Conservation (phyloP, 1,140 invertebrate species). For the Heterodera schachtii region DNA sequence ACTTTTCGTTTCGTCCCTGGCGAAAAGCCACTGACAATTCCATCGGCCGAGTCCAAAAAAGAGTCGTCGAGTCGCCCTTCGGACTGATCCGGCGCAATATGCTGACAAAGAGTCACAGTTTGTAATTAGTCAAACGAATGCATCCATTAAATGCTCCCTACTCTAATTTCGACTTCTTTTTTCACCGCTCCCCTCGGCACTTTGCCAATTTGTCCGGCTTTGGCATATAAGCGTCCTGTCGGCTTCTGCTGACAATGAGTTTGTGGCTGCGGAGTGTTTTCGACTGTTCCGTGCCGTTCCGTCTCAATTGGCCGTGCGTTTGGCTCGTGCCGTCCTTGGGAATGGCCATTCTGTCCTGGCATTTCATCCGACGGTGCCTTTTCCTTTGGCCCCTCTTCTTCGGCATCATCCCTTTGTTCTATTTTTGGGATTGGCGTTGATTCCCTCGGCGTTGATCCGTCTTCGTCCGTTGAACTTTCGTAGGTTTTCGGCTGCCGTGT, state of each 20-base stretch:
- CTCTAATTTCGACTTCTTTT: neutral
- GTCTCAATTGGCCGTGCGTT: neutral
- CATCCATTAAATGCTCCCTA: neutral
- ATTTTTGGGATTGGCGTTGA: neutral
- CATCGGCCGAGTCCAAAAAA: neutral
- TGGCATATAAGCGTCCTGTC: neutral
- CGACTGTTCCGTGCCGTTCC: neutral
- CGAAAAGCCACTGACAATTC: neutral
- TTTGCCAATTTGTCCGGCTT: slow-evolving; percentile 3
- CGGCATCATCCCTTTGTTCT: neutral
- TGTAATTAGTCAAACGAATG: too few species aligned
- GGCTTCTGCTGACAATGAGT: neutral
- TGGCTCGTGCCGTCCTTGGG: neutral
- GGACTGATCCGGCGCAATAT: neutral
- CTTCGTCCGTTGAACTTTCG: neutral
- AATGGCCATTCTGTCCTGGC: neutral
- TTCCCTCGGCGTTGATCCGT: neutral
- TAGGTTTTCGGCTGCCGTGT: neutral
- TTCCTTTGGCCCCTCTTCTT: neutral
- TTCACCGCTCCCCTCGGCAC: neutral
- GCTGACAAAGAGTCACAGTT: too few species aligned
- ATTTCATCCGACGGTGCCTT: neutral
- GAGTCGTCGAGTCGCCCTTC: neutral
- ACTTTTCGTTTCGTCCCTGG: neutral
- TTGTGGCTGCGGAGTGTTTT: neutral